Evolutionary conservation across 2,797 vertebrate genomes (phyloP), one percentile per base, ranked within the genome.

Genomic region (Lophius americanus): DNA sequence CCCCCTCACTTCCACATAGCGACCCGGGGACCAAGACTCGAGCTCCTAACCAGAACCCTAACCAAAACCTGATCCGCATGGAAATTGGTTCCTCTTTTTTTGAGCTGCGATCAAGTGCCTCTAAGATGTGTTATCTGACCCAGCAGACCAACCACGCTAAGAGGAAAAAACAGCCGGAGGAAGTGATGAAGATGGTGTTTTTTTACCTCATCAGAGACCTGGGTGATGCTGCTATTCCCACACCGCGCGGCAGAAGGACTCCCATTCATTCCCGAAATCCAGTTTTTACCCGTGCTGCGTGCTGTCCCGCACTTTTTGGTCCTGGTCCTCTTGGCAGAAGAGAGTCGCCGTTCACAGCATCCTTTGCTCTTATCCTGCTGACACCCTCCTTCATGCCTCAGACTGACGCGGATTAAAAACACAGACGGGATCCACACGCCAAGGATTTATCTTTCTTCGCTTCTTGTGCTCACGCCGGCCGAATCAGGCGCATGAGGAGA

Each of bases 191-290:
- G 33, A 65, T 0, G 7, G 7, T 51, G 41, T 64, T 52, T 46
- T 68, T 92, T 95, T 96, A 98, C 96, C 96, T 98, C 91, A 80
- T 84, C 68, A 73, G 89, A 89, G 69, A 91, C 93, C 95, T 91
- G 65, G 85, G 76, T 62, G 59, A 60, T 82, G 83, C 88, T 85
- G 89, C 89, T 94, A 92, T 91, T 94, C 93, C 95, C 93, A 94
- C 93, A 77, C 80, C 86, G 90, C 90, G 93, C 90, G 82, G 89
- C 89, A 89, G 88, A 83, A 88, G 87, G 89, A 90, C 88, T 91
- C 89, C 92, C 90, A 93, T 94, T 94, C 91, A 93, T 92, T 92
- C 90, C 84, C 92, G 92, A 91, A 89, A 88, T 91, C 89, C 91
- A 52, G 82, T 75, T 79, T 87, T 83, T 81, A 73, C 85, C 84